Conservation (phyloP, 2,888 invertebrate genomes). For the Choreutis nemorana region DNA sequence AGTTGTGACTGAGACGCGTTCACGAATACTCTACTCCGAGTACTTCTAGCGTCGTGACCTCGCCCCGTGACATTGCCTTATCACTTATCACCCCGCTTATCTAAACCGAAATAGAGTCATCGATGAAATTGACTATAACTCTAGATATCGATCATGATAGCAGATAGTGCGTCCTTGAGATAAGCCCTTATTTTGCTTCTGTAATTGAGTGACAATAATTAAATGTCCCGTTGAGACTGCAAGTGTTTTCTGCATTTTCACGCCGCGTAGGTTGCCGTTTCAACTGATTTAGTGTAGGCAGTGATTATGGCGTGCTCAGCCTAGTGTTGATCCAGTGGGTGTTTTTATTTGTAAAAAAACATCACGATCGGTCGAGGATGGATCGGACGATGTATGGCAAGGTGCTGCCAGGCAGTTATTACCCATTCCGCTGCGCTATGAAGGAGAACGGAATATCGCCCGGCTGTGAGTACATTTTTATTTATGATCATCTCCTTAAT, state of each 20-base stretch:
- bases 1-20: slow-evolving; percentile 57
- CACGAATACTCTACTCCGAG: slow-evolving; percentile 50
- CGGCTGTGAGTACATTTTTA: slow-evolving; percentile 77
- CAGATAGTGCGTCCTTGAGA: slow-evolving; percentile 25
- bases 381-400: slow-evolving; percentile 93
- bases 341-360: slow-evolving; percentile 46
- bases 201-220: slow-evolving; percentile 12
- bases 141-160: slow-evolving; percentile 16
- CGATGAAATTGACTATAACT: slow-evolving; percentile 21
- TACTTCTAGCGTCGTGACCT: slow-evolving; percentile 29
- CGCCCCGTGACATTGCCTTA: slow-evolving; percentile 48
- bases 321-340: slow-evolving; percentile 47
- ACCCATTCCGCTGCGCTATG: slow-evolving; percentile 85
- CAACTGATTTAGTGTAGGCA: slow-evolving; percentile 39
- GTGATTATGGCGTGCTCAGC: slow-evolving; percentile 57
- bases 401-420: slow-evolving; percentile 83
- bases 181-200: too few relatives aligned
- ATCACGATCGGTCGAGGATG: slow-evolving; percentile 67
- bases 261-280: slow-evolving; percentile 30
- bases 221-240: slow-evolving; percentile 17
- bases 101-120: slow-evolving; percentile 26
- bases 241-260: slow-evolving; percentile 31
- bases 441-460: slow-evolving; percentile 84
- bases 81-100: slow-evolving; percentile 41
- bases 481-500: slow-evolving; percentile 14